These are phyloP conservation scores for Lophochroa leadbeateri DNA, from an alignment of 2,113 vertebrate species.

Conservation along the genomic window DNA sequence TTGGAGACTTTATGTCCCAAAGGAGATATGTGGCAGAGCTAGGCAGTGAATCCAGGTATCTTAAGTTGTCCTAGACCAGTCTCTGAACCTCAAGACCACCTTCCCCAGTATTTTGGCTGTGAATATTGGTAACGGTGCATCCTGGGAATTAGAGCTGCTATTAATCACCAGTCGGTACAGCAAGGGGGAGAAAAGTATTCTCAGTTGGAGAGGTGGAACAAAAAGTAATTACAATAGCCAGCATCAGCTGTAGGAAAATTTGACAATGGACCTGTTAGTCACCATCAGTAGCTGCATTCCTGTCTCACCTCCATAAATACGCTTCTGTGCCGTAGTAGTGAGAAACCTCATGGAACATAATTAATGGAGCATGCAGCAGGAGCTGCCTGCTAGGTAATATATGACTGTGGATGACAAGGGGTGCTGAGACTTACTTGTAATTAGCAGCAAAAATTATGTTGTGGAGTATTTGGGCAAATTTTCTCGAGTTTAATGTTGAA, in stretches of 20 bases:
- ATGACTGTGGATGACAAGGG: background rate
- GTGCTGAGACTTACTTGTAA: background rate
- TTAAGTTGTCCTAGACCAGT: background rate
- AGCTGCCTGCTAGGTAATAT: background rate
- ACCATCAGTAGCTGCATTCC: background rate
- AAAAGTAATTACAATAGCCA: background rate
- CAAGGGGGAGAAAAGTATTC: background rate
- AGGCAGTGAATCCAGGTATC: background rate
- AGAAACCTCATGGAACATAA: background rate
- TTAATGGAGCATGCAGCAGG: background rate
- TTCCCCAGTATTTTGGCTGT: background rate
- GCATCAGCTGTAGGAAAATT: background rate
- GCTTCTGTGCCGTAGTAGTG: background rate
- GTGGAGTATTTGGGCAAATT: background rate
- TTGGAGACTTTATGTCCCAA: background rate
- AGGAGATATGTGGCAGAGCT: background rate
- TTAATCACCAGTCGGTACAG: background rate
- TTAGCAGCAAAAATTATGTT: background rate
- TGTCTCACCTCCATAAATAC: background rate
- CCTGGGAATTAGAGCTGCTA: background rate
- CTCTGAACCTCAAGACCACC: background rate
- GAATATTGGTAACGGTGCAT: background rate
- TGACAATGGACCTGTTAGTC: background rate
- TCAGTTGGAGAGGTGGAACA: background rate
- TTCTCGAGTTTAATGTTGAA: background rate